Percentiles rank a stretch among this genome's conserved stretches.
phyloP scores from a whole-genome alignment of 2,113 vertebrate species.

The Tragulus kanchil region DNA sequence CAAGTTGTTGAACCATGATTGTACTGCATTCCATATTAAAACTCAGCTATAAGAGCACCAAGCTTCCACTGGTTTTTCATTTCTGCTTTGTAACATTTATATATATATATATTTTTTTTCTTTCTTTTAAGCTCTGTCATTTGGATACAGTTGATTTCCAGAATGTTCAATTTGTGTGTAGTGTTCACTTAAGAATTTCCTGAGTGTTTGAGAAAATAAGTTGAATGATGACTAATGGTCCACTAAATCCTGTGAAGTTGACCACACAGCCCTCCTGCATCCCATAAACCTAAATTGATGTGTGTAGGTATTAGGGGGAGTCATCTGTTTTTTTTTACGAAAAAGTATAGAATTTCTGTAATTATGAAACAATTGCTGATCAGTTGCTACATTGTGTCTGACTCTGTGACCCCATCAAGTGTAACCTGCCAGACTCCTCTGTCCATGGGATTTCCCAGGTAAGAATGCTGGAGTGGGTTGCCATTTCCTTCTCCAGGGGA shows the following conservation, averaged over 20 bases:
- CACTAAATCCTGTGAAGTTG: conserved; percentile 47
- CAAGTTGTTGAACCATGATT: neutral
- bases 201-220: conserved; percentile 54
- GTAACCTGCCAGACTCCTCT: too few species aligned
- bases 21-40: conserved; percentile 23
- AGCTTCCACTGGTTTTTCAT: neutral
- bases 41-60: neutral
- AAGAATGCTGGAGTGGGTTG: too few species aligned
- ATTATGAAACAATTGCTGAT: too few species aligned
- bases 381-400: too few species aligned
- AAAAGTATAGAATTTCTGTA: neutral
- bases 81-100: neutral
- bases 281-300: neutral
- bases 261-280: neutral
- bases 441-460: too few species aligned
- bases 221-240: conserved; percentile 24
- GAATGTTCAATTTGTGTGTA: neutral
- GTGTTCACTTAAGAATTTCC: conserved; percentile 20
- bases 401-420: too few species aligned
- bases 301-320: neutral
- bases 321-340: neutral
- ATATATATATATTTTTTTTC: neutral
- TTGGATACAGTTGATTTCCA: conserved; percentile 6
- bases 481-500: too few species aligned
- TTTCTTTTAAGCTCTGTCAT: neutral